Evolutionary conservation across 2,888 invertebrate genomes (phyloP), one percentile per base, ranked within the genome.

Genomic region (Lepeophtheirus nordmannii): DNA sequence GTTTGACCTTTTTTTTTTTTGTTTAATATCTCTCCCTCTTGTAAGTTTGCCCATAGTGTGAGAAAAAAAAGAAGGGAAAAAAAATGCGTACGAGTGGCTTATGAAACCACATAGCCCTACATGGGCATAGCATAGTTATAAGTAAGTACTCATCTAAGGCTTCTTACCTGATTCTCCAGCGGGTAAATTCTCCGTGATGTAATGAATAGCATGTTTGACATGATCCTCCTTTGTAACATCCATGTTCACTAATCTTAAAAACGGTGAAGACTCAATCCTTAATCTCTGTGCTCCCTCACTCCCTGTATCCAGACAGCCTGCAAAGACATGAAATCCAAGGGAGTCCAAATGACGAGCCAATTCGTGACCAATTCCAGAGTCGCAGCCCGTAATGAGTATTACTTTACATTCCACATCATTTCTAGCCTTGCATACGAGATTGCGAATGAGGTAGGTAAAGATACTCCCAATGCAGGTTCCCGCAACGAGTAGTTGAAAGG

Each of bases 331-430:
- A 65, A 74, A 72, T 10, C 75, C 75, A 59, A 72, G 68, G 23
- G 68, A 68, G 37, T 72, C 71, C 64, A 73, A 71, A 62, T 72
- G 71, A 56, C 70, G 67, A 1, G 74, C 74, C 39, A 74, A 68
- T 58, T 72, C 69, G 56, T 71, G 69, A 39, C 72, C 75, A 68
- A 78, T 76, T 22, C 76, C 76, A n/a, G 68, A 67, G 64, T 72
- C 72, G 56, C 72, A 72, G 14, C 72, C 72, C 59, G 69, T 67
- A 38, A 71, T 67, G 12, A 71, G 62, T n/a, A 71, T 68, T 1
- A 67, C 62, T 67, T 58, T 64, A 37, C 20, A n/a, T 17, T 56
- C 64, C 12, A 64, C 56, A n/a, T 64, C 64, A 17, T 22, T n/a
- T 30, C 22, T 9, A 17, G 64, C 53, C 46, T 56, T 46, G 37